Evolutionary conservation across 2,797 vertebrate species (phyloP).

Genomic region (Phalloptychus januarius): DNA sequence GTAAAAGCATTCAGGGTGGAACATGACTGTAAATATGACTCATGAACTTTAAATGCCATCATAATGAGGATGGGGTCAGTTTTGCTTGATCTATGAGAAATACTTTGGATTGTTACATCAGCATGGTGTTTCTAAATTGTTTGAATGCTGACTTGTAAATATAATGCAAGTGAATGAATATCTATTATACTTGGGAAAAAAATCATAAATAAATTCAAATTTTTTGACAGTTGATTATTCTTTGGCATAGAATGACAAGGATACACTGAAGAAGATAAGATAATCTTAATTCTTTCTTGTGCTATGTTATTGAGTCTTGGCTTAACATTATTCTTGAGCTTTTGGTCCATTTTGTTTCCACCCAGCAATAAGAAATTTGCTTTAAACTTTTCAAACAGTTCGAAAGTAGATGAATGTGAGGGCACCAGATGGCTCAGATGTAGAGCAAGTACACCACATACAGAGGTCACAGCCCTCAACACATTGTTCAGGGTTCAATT

Average conservation of each 20-base stretch:
- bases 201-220: not conserved
- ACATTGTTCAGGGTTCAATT: not conserved
- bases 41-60: not conserved
- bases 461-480: no score
- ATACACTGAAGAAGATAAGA: not conserved
- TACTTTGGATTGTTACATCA: not conserved
- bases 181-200: not conserved
- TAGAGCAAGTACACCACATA: no score
- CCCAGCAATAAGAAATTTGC: not conserved
- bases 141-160: slow-evolving; percentile 1
- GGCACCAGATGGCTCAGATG: not conserved
- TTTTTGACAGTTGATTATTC: not conserved
- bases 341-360: not conserved
- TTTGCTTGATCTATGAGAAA: not conserved
- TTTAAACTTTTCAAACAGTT: not conserved
- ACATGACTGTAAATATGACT: not conserved
- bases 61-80: not conserved
- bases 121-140: not conserved
- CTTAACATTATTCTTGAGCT: not conserved
- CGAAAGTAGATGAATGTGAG: not conserved
- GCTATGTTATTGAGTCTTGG: not conserved
- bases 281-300: not conserved
- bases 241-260: not conserved
- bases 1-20: not conserved
- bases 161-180: slow-evolving; percentile 1